Conservation (phyloP, 2,888 invertebrate species). For the Dicranocentrus wangi region DNA sequence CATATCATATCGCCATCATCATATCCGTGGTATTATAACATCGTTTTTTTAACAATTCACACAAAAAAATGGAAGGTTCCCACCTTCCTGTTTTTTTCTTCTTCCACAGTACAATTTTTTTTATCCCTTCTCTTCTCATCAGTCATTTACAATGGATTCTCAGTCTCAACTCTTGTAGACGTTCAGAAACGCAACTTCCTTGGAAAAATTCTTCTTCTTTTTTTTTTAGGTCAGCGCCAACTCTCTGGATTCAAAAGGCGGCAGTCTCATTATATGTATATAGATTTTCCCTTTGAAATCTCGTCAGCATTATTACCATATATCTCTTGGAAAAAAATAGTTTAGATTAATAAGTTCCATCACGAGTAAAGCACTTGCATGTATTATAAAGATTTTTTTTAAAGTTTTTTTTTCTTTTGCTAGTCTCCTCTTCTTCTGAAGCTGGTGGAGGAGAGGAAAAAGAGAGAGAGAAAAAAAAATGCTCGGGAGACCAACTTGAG, state of each 20-base stretch:
- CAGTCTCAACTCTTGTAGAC: not conserved
- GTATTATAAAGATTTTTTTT: constrained; percentile 38
- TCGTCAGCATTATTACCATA: not conserved
- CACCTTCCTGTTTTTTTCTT: constrained; percentile 47
- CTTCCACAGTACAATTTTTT: constrained; percentile 24
- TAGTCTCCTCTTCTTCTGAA: constrained; percentile 6
- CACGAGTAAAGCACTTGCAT: not conserved
- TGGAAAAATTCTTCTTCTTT: not conserved
- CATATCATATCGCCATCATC: constrained; percentile 35
- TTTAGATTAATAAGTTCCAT: constrained; percentile 49
- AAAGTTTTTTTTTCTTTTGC: constrained; percentile 22
- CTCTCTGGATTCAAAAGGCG: too few species aligned
- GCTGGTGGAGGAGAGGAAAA: not conserved
- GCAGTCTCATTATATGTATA: too few species aligned
- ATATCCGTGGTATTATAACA: constrained; percentile 21
- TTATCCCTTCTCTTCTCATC: constrained; percentile 48
- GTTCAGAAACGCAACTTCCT: not conserved
- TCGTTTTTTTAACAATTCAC: constrained; percentile 11
- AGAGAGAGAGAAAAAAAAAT: too few species aligned
- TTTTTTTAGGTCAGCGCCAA: constrained; percentile 42
- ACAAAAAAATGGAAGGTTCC: constrained; percentile 23
- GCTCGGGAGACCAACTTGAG: constrained; percentile 40
- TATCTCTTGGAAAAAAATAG: not conserved
- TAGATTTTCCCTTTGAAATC: too few species aligned
- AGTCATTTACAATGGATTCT: constrained; percentile 58